Base-by-base conservation (phyloP, 92 coral and sea anemone species). In the Epizoanthus illoricatus region DNA sequence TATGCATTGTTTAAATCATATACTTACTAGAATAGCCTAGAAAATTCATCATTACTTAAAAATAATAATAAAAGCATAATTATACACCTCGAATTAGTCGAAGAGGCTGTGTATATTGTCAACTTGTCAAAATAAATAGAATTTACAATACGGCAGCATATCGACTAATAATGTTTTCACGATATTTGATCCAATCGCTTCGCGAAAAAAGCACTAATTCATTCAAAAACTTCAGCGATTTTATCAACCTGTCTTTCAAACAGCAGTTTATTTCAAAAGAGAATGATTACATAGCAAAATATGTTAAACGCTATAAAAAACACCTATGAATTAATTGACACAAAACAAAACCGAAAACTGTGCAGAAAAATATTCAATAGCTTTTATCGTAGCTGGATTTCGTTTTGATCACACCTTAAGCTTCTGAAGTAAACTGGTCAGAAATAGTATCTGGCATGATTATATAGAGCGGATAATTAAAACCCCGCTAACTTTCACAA, bases 401-500 rank as follows among this genome's bases (percentile, higher is more conserved):
- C 45, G 7, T 2, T 33, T 68, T 68, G 20, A 68, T 39, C 52
- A 16, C 52, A 68, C 10, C 71, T 66, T 11, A 28, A 3, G 42
- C 6, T 39, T 39, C 9, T 4, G 52, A 23, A 18, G 7, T 39
- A 17, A 68, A 41, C 42, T 2, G 52, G 28, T 68, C 23, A 68
- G 73, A 16, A 68, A 63, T 40, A 63, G 18, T 41, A 15, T 78
- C 52, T 63, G 45, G 33, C 59, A 3, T 9, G 61, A 63, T 21
- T 41, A 28, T 78, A 20, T 40, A 39, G 60, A 33, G 33, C 7
- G 36, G 13, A 78, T 61, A 61, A 41, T 42, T 78, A 78, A 21
- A 63, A 63, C 71, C 81, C 62, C 62, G 59, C 82, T 62, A 42
- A 42, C 39, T 47, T 49, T 45, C 82, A 86, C 90, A 86, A 89